These are phyloP conservation scores for Momotus momota DNA, from an alignment of 2,797 vertebrate species.

Conservation along the genomic window DNA sequence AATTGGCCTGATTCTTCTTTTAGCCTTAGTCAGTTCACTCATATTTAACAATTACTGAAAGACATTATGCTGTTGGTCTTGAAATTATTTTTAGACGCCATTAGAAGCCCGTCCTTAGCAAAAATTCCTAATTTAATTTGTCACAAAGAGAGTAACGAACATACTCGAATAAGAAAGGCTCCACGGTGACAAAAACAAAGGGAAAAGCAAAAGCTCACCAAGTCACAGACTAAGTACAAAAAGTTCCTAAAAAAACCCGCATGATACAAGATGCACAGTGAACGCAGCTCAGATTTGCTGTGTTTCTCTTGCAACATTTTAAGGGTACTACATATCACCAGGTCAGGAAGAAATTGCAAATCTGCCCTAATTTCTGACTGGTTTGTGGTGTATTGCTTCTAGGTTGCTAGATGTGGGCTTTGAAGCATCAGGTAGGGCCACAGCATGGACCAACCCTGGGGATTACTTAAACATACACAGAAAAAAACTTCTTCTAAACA, in stretches of 20 bases:
- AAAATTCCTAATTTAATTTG: slow-evolving; percentile 22
- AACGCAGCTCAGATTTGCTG: background rate
- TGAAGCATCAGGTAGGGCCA: background rate
- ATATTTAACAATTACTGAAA: slow-evolving; percentile 26
- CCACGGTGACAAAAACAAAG: background rate
- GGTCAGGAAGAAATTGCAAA: background rate
- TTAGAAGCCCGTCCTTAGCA: background rate
- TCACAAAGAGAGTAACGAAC: background rate
- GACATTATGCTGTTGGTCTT: background rate
- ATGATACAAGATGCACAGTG: background rate
- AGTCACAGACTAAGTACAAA: background rate
- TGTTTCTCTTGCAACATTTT: background rate
- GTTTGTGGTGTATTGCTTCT: background rate
- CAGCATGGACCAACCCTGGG: background rate
- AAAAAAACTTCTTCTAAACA: background rate
- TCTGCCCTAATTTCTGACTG: background rate
- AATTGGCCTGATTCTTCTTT: slow-evolving; percentile 49
- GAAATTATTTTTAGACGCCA: slow-evolving; percentile 35
- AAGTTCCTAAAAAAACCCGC: background rate
- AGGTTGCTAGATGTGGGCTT: fast-evolving
- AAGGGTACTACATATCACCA: background rate
- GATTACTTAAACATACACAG: background rate
- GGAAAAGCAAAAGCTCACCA: background rate
- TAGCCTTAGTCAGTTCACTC: background rate
- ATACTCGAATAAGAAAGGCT: background rate